These are phyloP conservation scores for Sminthurinus signatus DNA, from an alignment of 1,140 invertebrate genomes.

Conservation along the genomic window DNA sequence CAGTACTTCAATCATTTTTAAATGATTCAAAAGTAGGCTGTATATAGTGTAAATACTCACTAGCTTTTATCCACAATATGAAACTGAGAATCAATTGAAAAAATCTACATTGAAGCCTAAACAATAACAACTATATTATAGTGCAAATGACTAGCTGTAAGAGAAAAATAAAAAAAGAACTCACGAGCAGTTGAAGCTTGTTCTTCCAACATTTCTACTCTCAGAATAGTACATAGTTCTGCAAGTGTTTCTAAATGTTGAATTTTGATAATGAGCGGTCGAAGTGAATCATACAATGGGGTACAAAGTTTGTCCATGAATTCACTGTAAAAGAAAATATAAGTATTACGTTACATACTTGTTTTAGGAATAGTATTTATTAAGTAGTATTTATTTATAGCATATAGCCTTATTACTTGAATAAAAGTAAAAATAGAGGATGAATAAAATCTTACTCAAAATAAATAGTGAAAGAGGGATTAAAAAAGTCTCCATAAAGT, in stretches of 20 bases:
- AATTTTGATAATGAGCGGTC: slow-evolving; percentile 94
- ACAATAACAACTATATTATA: too few relatives aligned
- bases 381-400: too few relatives aligned
- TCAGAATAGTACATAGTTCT: slow-evolving; percentile 90
- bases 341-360: too few relatives aligned
- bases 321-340: too few relatives aligned
- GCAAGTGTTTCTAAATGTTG: slow-evolving; percentile 96
- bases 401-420: too few relatives aligned
- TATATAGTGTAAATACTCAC: too few relatives aligned
- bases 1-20: not conserved
- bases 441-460: slow-evolving; percentile 34
- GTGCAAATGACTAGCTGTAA: too few relatives aligned
- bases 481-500: slow-evolving; percentile 84
- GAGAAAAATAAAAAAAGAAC: slow-evolving; percentile 30
- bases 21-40: not conserved
- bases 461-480: slow-evolving; percentile 48
- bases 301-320: slow-evolving; percentile 78
- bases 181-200: slow-evolving; percentile 79
- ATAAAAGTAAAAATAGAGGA: slow-evolving; percentile 1
- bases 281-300: slow-evolving; percentile 81
- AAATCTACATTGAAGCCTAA: too few relatives aligned
- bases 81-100: too few relatives aligned
- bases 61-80: too few relatives aligned
- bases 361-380: too few relatives aligned
- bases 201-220: slow-evolving; percentile 90